Evolutionary conservation across 2,888 invertebrate species (phyloP), one percentile per base, ranked within the genome.

Genomic region (Ophion ventricosus): DNA sequence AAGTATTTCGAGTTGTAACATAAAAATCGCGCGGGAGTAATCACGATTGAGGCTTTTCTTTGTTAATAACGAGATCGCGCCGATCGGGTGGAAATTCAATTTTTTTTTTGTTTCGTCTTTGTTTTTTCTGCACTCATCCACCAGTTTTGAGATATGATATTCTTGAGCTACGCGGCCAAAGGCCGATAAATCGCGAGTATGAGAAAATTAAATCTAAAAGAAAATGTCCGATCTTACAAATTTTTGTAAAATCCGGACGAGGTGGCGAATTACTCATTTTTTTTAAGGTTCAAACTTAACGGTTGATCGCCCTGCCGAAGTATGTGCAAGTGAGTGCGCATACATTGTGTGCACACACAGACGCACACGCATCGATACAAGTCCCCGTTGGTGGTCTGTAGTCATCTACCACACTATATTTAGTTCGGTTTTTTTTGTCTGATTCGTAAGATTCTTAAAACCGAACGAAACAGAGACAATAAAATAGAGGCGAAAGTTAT

Each of bases 401-500:
- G 25, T 75, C n/a, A n/a, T n/a, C 29, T 26, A 56, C 2, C 63
- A 63, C 54, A 20, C 56, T 69, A 26, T 23, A 54, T 66, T 67
- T 61, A 72, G 17, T 49, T 10, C 67, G 17, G 29, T 59, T 63
- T 14, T 54, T 57, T 74, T 49, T 83, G 78, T 82, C 73, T n/a
- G 74, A 20, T 25, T 11, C 20, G 25, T 82, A 26, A 83, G 80
- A 83, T 73, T 69, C 66, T 40, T 57, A 64, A 67, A 11, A 69
- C 85, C 85, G 84, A 77, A 82, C 61, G 59, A 82, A 64, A 69
- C 59, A 77, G 79, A 86, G 69, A 81, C 76, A 77, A 70, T 40
- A 26, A 23, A 57, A 69, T 54, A 29, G 17, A 43, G 67, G 61
- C 35, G 56, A 49, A 49, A 77, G 66, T 20, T 84, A 67, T 49